phyloP scores from a whole-genome alignment of 2,113 vertebrate species.

The Psilopsiagon aurifrons region DNA sequence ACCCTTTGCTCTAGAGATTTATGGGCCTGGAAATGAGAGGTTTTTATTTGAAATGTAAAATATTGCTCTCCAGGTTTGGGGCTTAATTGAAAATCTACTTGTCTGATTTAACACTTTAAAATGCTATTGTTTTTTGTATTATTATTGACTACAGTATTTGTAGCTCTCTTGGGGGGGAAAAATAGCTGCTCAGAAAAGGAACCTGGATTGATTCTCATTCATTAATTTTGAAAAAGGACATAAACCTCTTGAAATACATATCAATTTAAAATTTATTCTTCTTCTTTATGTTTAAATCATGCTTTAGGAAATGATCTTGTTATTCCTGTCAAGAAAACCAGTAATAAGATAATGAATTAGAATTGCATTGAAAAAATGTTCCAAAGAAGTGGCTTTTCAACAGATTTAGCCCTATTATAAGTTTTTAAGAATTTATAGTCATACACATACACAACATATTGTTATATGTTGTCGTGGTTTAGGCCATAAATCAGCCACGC shows the following conservation, averaged over 20 bases:
- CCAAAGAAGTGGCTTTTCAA: neutral
- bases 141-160: conserved; percentile 9
- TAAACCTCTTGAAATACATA: neutral
- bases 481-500: too few species aligned
- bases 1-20: neutral
- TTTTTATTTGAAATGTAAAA: neutral
- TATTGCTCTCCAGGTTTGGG: neutral
- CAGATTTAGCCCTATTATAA: neutral
- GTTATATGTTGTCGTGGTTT: neutral
- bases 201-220: conserved; percentile 27
- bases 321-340: neutral
- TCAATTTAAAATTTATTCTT: neutral
- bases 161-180: neutral
- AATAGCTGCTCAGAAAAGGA: neutral
- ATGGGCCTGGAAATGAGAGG: neutral
- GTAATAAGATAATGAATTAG: neutral
- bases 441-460: neutral
- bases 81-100: neutral
- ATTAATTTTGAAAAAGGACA: conserved; percentile 8
- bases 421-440: neutral
- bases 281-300: neutral
- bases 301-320: neutral
- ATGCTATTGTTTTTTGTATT: neutral
- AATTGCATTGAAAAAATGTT: neutral
- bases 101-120: conserved; percentile 33